Conservation (phyloP, 2,797 vertebrate species). For the Siniperca undulata region DNA sequence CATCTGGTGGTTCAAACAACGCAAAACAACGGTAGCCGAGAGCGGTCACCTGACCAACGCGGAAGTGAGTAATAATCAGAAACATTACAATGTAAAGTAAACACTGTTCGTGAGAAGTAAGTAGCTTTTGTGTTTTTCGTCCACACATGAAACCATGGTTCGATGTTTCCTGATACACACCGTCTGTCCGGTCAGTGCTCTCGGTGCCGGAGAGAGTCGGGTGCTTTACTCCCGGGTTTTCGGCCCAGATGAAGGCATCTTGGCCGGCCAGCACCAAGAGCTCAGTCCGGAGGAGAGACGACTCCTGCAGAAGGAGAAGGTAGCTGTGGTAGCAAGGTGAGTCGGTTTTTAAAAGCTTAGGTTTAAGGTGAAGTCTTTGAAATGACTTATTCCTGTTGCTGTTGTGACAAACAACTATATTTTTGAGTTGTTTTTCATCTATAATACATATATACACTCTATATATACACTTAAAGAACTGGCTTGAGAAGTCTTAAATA, state of each 20-base stretch:
- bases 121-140: accelerated
- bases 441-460: no score
- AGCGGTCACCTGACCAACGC: constrained; percentile 79
- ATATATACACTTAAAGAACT: background rate
- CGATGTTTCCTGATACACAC: constrained; percentile 90
- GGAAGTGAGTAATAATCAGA: constrained; percentile 72
- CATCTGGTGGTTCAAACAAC: constrained; percentile 58
- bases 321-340: constrained; percentile 87
- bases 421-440: no score
- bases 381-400: background rate
- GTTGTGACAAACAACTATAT: background rate
- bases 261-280: constrained; percentile 26
- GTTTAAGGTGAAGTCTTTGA: background rate
- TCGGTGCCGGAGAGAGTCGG: constrained; percentile 81
- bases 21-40: background rate
- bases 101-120: accelerated
- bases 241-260: constrained; percentile 75
- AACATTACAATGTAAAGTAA: accelerated
- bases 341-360: background rate
- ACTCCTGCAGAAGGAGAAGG: constrained; percentile 85
- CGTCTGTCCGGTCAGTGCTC: constrained; percentile 76
- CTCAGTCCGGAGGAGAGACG: constrained; percentile 80
- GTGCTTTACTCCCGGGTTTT: constrained; percentile 89
- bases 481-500: background rate
- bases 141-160: constrained; percentile 82